phyloP scores from a whole-genome alignment of 1,140 invertebrate genomes.

The Linepithema humile region DNA sequence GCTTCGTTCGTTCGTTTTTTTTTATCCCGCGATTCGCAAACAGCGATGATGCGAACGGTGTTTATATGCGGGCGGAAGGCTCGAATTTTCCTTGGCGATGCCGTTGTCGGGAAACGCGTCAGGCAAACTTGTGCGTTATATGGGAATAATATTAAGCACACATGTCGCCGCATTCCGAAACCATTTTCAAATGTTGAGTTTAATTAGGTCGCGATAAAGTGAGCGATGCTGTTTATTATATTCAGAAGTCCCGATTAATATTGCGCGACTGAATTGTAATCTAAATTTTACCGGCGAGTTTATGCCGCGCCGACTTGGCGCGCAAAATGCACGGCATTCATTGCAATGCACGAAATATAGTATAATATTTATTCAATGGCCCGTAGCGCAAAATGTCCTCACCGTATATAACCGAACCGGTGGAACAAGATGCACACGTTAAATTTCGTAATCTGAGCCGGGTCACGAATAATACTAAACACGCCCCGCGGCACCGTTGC shows the following conservation, averaged over 20 bases:
- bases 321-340: slow-evolving; percentile 16
- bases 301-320: background rate
- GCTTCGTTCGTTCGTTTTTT: slow-evolving; percentile 10
- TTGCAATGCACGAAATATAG: slow-evolving; percentile 33
- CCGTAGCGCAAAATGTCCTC: slow-evolving; percentile 16
- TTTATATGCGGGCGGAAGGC: background rate
- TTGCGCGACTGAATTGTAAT: slow-evolving; percentile 16
- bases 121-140: background rate
- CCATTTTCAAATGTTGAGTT: slow-evolving; percentile 4
- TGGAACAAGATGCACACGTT: slow-evolving; percentile 40
- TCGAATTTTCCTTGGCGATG: background rate
- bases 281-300: slow-evolving; percentile 22
- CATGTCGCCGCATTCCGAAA: background rate
- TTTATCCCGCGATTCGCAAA: slow-evolving; percentile 3
- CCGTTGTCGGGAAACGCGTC: background rate
- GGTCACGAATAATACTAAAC: slow-evolving; percentile 30
- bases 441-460: slow-evolving; percentile 26
- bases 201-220: slow-evolving; percentile 48
- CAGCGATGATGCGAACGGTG: background rate
- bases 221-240: background rate
- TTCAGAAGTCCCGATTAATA: slow-evolving; percentile 14
- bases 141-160: slow-evolving; percentile 15
- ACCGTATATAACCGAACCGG: slow-evolving; percentile 12
- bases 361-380: slow-evolving; percentile 54
- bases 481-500: background rate